Percentiles rank a stretch among this genome's conserved stretches.
phyloP scores from a whole-genome alignment of 2,797 vertebrate species.

The Fistularia commersonii region DNA sequence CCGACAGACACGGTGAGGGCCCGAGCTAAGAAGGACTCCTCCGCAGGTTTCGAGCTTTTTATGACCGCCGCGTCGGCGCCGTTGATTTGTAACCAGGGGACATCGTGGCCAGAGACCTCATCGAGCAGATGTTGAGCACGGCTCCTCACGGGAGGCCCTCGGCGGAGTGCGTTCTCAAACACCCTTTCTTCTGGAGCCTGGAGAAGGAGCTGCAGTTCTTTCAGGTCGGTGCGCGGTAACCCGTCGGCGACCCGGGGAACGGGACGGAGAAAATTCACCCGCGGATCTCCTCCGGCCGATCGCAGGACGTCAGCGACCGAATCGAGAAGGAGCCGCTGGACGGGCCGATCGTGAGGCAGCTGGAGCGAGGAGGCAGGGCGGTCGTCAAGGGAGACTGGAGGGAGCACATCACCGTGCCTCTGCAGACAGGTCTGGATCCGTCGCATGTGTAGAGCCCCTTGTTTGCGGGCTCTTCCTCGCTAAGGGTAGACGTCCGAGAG shows the following conservation, averaged over 20 bases:
- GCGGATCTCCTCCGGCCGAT: not conserved
- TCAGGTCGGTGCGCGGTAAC: conserved; percentile 79
- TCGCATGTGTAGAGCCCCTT: not conserved
- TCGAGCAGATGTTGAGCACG: conserved; percentile 90
- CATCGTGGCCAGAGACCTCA: conserved; percentile 84
- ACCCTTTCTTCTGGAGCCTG: conserved; percentile 95
- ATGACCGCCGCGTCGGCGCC: conserved; percentile 5
- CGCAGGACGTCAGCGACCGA: conserved; percentile 93
- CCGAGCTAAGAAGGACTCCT: too few relatives aligned
- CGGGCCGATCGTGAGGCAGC: conserved; percentile 87
- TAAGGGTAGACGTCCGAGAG: too few relatives aligned
- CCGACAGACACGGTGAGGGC: conserved; percentile 82
- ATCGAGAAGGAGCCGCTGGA: conserved; percentile 96
- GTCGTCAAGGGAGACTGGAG: conserved; percentile 95
- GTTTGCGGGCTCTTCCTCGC: too few relatives aligned
- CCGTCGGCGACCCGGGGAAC: too few relatives aligned
- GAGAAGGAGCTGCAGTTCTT: conserved; percentile 98
- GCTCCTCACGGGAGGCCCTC: conserved; percentile 87
- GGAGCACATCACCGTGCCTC: conserved; percentile 93
- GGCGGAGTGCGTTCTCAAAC: conserved; percentile 88
- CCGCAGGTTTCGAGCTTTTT: not conserved
- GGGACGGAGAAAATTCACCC: not conserved
- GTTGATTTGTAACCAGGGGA: conserved; percentile 71
- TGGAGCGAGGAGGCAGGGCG: conserved; percentile 88
- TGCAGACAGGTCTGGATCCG: conserved; percentile 86